Percentiles rank a stretch among this genome's conserved stretches.
phyloP scores from a whole-genome alignment of 2,888 invertebrate genomes.

The Metopia argyrocephala region DNA sequence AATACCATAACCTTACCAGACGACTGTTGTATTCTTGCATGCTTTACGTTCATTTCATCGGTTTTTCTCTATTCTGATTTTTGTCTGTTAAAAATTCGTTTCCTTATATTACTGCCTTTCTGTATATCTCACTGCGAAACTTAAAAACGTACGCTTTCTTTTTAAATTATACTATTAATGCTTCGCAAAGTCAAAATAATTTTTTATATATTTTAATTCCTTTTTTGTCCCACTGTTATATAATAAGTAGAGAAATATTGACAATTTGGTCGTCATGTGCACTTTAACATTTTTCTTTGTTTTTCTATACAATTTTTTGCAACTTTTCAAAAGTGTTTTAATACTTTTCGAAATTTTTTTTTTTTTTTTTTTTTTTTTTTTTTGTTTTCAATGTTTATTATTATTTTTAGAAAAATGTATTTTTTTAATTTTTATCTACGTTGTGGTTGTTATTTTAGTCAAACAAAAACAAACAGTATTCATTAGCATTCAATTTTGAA shows the following conservation, averaged over 20 bases:
- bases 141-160: no score
- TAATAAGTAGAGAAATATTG: background rate
- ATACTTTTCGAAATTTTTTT: conserved; percentile 6
- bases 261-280: background rate
- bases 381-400: conserved; percentile 38
- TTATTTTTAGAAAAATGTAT: conserved; percentile 43
- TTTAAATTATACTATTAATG: no score
- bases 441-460: conserved; percentile 46
- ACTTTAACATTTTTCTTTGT: background rate
- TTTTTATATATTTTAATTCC: background rate
- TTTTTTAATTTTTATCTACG: conserved; percentile 33
- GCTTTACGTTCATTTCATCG: no score
- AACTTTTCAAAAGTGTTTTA: conserved; percentile 11
- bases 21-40: no score
- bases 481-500: conserved; percentile 53
- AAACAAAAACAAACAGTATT: conserved; percentile 7
- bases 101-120: no score
- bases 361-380: background rate
- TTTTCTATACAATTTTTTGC: conserved; percentile 2
- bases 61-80: no score
- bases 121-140: no score
- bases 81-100: no score
- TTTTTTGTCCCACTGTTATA: background rate
- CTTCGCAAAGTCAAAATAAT: no score
- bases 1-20: no score